Base-by-base conservation (phyloP, 2,888 invertebrate species). In the Macroteleia sp. region DNA sequence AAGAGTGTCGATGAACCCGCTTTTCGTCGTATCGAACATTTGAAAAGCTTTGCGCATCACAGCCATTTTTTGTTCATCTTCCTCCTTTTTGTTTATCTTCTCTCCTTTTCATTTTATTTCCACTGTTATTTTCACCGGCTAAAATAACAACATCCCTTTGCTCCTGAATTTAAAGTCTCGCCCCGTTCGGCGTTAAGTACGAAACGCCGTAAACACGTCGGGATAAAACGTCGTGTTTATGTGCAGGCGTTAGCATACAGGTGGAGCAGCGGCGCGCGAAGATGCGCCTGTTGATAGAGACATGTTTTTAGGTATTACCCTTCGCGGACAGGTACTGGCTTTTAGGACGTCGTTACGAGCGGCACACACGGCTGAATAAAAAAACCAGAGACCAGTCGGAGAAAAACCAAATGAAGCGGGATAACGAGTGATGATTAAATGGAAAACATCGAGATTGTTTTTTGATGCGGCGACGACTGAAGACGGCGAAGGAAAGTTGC, bases 41-140 rank as follows among this genome's bases (percentile, higher is more conserved):
- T 97, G 97, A 94, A 98, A 98, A 86, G 97, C 97, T 92, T 97
- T 97, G 90, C 97, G 96, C 94, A 98, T 96, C 92, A 98, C 97
- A 93, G 95, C 95, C 94, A 95, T 94, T 92, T 96, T 96, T 91
- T 96, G 96, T 84, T 95, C 95, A 88, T 96, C 96, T 89, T 95
- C 96, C 67, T 91, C 91, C 91, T 91, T n/a, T n/a, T n/a, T n/a
- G n/a, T n/a, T n/a, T n/a, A n/a, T n/a, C n/a, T n/a, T n/a, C n/a
- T n/a, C n/a, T n/a, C n/a, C n/a, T n/a, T n/a, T n/a, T n/a, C n/a
- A n/a, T n/a, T n/a, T n/a, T n/a, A n/a, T n/a, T n/a, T n/a, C n/a
- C n/a, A n/a, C n/a, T n/a, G n/a, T n/a, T n/a, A n/a, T n/a, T 19
- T 10, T 46, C 46, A 14, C 9, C 32, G 39, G 48, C 70, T 12